phyloP scores from a whole-genome alignment of 2,888 invertebrate species.

The Campoplex capitator region DNA sequence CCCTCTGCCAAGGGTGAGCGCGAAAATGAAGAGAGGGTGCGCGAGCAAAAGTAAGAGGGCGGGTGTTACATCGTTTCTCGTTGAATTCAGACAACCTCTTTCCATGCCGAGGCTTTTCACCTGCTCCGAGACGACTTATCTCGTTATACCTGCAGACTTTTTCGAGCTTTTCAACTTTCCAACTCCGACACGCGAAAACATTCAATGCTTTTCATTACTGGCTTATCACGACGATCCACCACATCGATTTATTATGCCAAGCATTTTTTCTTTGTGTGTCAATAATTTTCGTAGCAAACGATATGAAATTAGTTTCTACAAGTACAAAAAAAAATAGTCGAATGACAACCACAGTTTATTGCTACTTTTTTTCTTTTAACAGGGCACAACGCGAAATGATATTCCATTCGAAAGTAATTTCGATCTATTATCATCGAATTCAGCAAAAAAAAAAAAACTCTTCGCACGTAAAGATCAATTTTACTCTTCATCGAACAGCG shows the following conservation, averaged over 20 bases:
- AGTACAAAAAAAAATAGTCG: not conserved
- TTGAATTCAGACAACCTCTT: conserved; percentile 58
- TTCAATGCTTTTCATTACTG: conserved; percentile 44
- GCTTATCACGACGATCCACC: not conserved
- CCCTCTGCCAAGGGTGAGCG: conserved; percentile 45
- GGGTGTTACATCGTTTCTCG: conserved; percentile 58
- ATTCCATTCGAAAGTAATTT: not conserved
- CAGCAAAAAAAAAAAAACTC: not conserved
- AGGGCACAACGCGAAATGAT: not conserved
- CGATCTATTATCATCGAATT: not conserved
- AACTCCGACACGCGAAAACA: conserved; percentile 41
- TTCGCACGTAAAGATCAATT: no score
- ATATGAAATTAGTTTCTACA: not conserved
- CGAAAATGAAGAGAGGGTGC: conserved; percentile 49
- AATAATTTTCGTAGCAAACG: not conserved
- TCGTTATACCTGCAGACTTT: conserved; percentile 58
- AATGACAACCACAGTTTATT: not conserved
- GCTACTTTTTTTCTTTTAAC: not conserved
- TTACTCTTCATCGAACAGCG: no score
- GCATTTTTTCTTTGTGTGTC: not conserved
- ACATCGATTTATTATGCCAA: not conserved
- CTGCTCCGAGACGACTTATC: conserved; percentile 53
- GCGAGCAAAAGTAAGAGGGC: conserved; percentile 26
- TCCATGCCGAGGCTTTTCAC: conserved; percentile 49
- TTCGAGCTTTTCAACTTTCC: conserved; percentile 48